Conservation (phyloP, 2,113 vertebrate species). For the Echinops telfairi region DNA sequence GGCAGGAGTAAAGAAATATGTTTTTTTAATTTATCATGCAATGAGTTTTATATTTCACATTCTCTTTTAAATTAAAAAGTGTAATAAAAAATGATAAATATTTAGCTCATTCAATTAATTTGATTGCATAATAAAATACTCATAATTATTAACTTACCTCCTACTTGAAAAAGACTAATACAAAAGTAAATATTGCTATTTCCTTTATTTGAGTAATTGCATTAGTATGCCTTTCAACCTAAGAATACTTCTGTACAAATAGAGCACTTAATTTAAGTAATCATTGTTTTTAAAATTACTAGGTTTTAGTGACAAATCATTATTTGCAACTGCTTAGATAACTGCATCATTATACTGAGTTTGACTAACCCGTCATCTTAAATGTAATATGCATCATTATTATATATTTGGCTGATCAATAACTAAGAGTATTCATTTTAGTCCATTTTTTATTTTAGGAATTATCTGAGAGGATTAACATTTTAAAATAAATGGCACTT, state of each 20-base stretch:
- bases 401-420: background rate
- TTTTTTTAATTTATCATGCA: background rate
- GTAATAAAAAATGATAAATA: background rate
- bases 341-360: background rate
- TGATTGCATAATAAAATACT: background rate
- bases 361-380: background rate
- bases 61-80: background rate
- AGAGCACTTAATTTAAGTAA: slow-evolving; percentile 9
- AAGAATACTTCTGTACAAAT: background rate
- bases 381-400: background rate
- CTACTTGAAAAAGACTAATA: background rate
- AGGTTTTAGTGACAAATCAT: background rate
- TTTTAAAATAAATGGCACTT: background rate
- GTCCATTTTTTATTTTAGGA: background rate
- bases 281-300: background rate
- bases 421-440: background rate
- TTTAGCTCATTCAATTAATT: background rate
- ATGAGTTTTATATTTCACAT: background rate
- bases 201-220: background rate
- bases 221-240: background rate
- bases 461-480: background rate
- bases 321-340: slow-evolving; percentile 10
- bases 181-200: background rate
- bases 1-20: background rate
- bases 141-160: background rate